Percentiles rank a stretch among this genome's conserved stretches.
Evolutionary conservation across 2,113 vertebrate species (phyloP).

Genomic region (Platycercus adscitus): DNA sequence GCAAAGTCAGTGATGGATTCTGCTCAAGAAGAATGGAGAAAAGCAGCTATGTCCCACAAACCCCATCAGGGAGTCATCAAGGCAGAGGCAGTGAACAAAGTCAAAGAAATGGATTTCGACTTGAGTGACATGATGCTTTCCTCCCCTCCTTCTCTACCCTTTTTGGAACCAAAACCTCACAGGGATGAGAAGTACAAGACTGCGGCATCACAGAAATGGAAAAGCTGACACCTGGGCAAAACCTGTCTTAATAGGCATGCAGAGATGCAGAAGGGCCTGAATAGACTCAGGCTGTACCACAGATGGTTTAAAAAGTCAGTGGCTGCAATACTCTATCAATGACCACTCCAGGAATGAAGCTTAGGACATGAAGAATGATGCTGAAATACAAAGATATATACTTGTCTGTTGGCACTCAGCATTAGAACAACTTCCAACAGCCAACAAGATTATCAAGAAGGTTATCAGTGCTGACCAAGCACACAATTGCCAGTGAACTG

Average conservation of each 20-base stretch:
- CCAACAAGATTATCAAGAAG: neutral
- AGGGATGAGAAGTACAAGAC: neutral
- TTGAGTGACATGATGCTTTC: accelerated
- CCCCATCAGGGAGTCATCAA: neutral
- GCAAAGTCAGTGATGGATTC: neutral
- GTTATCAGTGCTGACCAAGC: neutral
- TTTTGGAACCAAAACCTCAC: neutral
- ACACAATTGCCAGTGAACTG: neutral
- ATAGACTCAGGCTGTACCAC: neutral
- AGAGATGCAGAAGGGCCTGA: neutral
- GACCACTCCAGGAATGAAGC: neutral
- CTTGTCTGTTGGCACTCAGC: neutral
- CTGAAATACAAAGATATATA: neutral
- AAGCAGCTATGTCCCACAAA: neutral
- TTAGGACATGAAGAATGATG: neutral
- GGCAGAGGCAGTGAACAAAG: neutral
- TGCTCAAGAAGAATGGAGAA: neutral
- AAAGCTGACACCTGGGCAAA: neutral
- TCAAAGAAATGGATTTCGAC: neutral
- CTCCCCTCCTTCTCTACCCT: neutral
- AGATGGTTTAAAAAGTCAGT: neutral
- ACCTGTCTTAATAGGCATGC: accelerated
- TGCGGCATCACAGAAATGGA: neutral
- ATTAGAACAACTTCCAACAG: neutral
- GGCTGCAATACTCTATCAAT: neutral